A percentile compares a stretch with the other conserved stretches of the same genome.
phyloP scores from a whole-genome alignment of 1,140 invertebrate genomes.

The Pararge aegeria region DNA sequence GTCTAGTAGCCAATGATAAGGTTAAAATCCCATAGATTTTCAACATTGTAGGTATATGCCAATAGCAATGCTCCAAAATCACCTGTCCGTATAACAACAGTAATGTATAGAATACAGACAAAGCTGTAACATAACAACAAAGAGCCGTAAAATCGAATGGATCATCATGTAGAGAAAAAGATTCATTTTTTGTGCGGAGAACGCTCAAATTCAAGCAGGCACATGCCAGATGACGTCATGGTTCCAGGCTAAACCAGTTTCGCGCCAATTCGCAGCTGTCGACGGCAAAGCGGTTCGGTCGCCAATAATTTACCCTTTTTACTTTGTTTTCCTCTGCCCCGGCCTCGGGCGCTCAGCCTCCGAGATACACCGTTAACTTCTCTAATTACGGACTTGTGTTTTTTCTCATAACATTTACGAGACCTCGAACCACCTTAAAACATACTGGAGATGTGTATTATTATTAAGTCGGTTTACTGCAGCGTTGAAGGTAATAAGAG shows the following conservation, averaged over 20 bases:
- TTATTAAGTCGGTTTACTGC: too few species aligned
- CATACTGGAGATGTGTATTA: background rate
- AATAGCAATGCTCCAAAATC: slow-evolving; percentile 5
- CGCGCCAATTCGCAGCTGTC: slow-evolving; percentile 75
- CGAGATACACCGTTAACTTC: slow-evolving; percentile 70
- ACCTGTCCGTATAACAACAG: slow-evolving; percentile 44
- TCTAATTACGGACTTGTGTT: slow-evolving; percentile 47
- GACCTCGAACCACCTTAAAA: background rate
- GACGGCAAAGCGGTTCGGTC: slow-evolving; percentile 56
- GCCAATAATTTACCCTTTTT: slow-evolving; percentile 58
- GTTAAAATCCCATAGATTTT: too few species aligned
- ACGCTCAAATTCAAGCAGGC: slow-evolving; percentile 56
- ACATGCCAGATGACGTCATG: slow-evolving; percentile 72
- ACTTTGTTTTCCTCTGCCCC: slow-evolving; percentile 48
- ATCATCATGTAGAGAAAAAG: slow-evolving; percentile 42
- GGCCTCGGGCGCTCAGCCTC: slow-evolving; percentile 53
- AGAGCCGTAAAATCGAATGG: slow-evolving; percentile 58
- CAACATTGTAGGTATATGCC: too few species aligned
- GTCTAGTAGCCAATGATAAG: too few species aligned
- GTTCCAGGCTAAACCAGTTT: slow-evolving; percentile 68
- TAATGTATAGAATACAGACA: slow-evolving; percentile 30
- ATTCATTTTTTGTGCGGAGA: slow-evolving; percentile 53
- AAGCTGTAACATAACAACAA: slow-evolving; percentile 48
- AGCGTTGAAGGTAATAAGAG: too few species aligned
- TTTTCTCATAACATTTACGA: slow-evolving; percentile 29